A percentile compares a stretch with the other conserved stretches of the same genome.
These are phyloP conservation scores for Kryptopterus vitreolus DNA, from an alignment of 2,797 vertebrate genomes.

Conservation along the genomic window DNA sequence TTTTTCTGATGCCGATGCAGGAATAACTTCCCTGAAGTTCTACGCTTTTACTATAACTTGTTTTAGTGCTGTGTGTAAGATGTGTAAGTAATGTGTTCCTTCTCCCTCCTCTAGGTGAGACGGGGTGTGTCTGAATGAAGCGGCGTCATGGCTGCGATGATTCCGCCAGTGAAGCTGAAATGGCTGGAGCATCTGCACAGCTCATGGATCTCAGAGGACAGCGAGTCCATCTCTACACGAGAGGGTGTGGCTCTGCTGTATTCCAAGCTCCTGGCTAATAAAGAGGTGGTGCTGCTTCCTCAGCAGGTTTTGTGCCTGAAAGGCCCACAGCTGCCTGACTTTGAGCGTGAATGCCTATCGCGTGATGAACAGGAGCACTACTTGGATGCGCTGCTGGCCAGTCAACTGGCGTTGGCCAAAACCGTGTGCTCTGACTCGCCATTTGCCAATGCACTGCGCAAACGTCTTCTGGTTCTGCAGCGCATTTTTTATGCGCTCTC, in stretches of 20 bases:
- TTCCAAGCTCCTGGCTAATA: constrained; percentile 91
- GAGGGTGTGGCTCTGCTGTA: constrained; percentile 91
- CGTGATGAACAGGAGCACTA: constrained; percentile 99
- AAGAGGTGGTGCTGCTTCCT: constrained; percentile 92
- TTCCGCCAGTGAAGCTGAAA: constrained; percentile 97
- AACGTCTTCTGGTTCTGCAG: constrained; percentile 92
- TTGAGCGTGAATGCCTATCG: constrained; percentile 94
- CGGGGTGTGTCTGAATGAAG: constrained; percentile 87
- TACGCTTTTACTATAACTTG: background rate
- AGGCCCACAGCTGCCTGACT: constrained; percentile 96
- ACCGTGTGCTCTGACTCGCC: constrained; percentile 98
- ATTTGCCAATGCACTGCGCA: constrained; percentile 90
- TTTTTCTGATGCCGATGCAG: background rate
- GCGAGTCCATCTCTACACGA: constrained; percentile 94
- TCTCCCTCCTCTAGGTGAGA: constrained; percentile 70
- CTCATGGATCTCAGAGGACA: constrained; percentile 98
- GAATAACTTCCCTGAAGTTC: background rate
- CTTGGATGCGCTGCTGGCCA: constrained; percentile 92
- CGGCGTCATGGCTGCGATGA: constrained; percentile 89
- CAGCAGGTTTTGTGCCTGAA: constrained; percentile 97
- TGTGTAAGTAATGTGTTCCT: background rate
- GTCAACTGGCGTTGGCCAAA: constrained; percentile 96
- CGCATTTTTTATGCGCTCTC: constrained; percentile 97
- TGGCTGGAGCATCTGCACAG: constrained; percentile 99
- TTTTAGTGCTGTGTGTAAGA: background rate